A percentile compares a stretch with the other conserved stretches of the same genome.
Evolutionary conservation across 2,113 vertebrate species (phyloP).

Genomic region (Tyrannus savana): DNA sequence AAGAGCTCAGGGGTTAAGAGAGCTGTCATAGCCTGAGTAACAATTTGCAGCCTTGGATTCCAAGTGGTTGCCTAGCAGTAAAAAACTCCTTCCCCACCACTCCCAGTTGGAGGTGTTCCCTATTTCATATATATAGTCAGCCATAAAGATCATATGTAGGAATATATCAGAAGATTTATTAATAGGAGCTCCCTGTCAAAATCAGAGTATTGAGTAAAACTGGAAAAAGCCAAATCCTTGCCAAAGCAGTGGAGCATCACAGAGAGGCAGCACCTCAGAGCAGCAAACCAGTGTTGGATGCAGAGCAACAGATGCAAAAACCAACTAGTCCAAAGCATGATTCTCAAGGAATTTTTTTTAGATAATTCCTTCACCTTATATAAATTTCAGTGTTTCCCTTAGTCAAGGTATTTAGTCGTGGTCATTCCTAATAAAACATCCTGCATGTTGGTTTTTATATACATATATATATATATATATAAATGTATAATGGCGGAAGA

Average conservation of each 20-base stretch:
- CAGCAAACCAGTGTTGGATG: not conserved
- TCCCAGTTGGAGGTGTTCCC: slow-evolving; percentile 37
- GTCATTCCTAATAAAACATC: not conserved
- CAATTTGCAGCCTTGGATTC: slow-evolving; percentile 31
- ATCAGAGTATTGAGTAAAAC: not conserved
- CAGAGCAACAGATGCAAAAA: not conserved
- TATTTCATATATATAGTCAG: slow-evolving; percentile 27
- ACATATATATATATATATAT: too few species aligned
- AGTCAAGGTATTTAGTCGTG: not conserved
- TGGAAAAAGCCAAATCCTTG: slow-evolving; percentile 11
- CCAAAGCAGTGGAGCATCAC: not conserved
- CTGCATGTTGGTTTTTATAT: accelerated
- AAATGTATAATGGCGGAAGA: not conserved
- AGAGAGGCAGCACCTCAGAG: not conserved
- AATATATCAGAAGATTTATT: slow-evolving; percentile 35
- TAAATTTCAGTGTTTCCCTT: not conserved
- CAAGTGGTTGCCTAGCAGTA: slow-evolving; percentile 59
- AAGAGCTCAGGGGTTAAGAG: slow-evolving; percentile 39
- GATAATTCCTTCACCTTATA: not conserved
- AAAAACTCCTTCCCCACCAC: slow-evolving; percentile 13
- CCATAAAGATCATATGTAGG: slow-evolving; percentile 16
- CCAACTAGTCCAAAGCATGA: not conserved
- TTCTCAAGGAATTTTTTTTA: not conserved
- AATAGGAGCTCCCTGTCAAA: slow-evolving; percentile 23
- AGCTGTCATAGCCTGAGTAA: slow-evolving; percentile 31